Conservation (phyloP, 2,888 invertebrate genomes). For the Drosophila monieri region DNA sequence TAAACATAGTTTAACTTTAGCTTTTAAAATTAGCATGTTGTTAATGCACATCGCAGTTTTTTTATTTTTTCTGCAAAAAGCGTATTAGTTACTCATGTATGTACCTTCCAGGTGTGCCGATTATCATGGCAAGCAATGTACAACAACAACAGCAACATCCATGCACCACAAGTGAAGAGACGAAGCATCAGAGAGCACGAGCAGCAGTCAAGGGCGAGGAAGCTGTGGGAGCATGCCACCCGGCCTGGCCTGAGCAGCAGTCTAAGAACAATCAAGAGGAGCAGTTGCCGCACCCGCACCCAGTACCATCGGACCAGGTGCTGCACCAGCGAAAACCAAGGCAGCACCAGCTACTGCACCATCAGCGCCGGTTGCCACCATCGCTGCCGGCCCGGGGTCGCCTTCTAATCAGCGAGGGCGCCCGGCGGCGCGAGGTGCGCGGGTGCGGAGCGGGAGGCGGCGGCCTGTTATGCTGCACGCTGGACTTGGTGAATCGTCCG, state of each 20-base stretch:
- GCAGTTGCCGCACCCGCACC: slow-evolving; percentile 1
- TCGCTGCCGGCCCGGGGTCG: slow-evolving; percentile 22
- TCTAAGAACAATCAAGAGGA: slow-evolving; percentile 40
- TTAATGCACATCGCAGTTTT: neutral
- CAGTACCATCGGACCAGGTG: neutral
- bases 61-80: neutral
- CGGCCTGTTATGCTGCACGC: slow-evolving; percentile 49
- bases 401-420: slow-evolving; percentile 38
- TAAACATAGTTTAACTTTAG: neutral
- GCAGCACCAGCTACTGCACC: slow-evolving; percentile 39
- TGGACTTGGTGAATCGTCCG: slow-evolving; percentile 53
- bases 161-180: slow-evolving; percentile 56
- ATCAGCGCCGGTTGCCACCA: slow-evolving; percentile 26
- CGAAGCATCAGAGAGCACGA: slow-evolving; percentile 44
- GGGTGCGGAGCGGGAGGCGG: slow-evolving; percentile 37
- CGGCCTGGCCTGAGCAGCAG: slow-evolving; percentile 39
- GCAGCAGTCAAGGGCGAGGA: slow-evolving; percentile 29
- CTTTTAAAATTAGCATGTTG: slow-evolving; percentile 2
- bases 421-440: slow-evolving; percentile 28
- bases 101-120: slow-evolving; percentile 79
- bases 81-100: neutral
- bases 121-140: slow-evolving; percentile 84
- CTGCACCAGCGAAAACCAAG: slow-evolving; percentile 13
- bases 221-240: slow-evolving; percentile 31
- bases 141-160: slow-evolving; percentile 72